These are phyloP conservation scores for Polydesmus complanatus DNA, from an alignment of 2,888 invertebrate species.

Conservation along the genomic window DNA sequence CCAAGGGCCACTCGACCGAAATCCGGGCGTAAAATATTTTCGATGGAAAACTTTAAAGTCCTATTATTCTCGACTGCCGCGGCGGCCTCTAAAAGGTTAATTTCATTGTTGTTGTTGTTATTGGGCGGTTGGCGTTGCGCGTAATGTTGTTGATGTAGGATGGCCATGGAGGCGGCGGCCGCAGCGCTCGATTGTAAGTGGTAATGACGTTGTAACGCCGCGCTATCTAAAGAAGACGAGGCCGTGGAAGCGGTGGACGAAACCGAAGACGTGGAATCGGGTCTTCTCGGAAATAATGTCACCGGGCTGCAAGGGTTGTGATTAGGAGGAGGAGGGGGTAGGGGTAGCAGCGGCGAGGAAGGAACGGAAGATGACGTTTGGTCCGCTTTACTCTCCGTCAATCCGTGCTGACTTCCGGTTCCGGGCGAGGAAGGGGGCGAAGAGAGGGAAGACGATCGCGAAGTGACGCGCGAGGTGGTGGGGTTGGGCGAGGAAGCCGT, in stretches of 20 bases:
- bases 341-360: background rate
- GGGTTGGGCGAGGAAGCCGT: background rate
- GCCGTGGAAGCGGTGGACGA: constrained; percentile 1
- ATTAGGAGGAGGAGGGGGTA: background rate
- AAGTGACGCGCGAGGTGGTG: background rate
- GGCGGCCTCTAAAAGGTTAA: no score
- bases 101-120: constrained; percentile 1
- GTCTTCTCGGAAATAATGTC: background rate
- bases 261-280: constrained; percentile 2
- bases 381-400: background rate
- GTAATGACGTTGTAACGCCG: background rate
- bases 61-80: background rate
- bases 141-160: background rate
- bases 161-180: background rate
- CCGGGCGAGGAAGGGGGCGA: background rate
- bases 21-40: constrained; percentile 24
- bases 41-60: constrained; percentile 22
- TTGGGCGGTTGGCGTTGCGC: background rate
- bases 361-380: background rate
- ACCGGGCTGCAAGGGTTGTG: background rate
- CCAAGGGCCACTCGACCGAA: constrained; percentile 19
- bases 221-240: constrained; percentile 2
- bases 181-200: background rate
- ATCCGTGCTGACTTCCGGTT: background rate
- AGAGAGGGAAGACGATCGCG: background rate